Percentiles rank a stretch among this genome's conserved stretches.
Conservation (phyloP, 2,113 vertebrate genomes). For the Lathamus discolor region DNA sequence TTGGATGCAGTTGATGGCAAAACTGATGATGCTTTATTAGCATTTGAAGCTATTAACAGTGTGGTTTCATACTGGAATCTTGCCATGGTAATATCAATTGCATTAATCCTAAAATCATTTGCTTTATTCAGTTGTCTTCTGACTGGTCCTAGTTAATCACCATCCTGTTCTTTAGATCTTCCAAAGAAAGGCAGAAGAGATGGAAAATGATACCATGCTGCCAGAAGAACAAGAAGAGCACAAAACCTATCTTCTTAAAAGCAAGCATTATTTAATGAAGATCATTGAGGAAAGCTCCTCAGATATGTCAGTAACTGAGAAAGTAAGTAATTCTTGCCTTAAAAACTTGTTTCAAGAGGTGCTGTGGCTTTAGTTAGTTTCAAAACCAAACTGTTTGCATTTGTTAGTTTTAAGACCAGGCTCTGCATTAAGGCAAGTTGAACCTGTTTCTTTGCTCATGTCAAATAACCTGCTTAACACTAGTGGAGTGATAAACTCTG, state of each 20-base stretch:
- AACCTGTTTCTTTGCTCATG: not conserved
- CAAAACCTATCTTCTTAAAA: slow-evolving; percentile 83
- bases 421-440: not conserved
- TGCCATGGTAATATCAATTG: slow-evolving; percentile 78
- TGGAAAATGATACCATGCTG: slow-evolving; percentile 82
- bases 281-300: slow-evolving; percentile 81
- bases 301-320: slow-evolving; percentile 79
- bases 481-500: not conserved
- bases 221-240: slow-evolving; percentile 89
- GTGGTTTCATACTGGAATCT: slow-evolving; percentile 91
- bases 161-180: slow-evolving; percentile 80
- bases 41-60: slow-evolving; percentile 89
- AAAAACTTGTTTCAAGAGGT: not conserved
- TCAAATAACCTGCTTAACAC: not conserved
- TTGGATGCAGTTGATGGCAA: slow-evolving; percentile 92
- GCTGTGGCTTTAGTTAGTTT: not conserved
- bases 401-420: not conserved
- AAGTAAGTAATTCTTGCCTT: slow-evolving; percentile 71
- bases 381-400: not conserved
- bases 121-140: not conserved
- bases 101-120: not conserved
- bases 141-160: not conserved
- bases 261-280: slow-evolving; percentile 83
- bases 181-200: slow-evolving; percentile 90
- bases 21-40: slow-evolving; percentile 87